phyloP scores from a whole-genome alignment of 2,888 invertebrate species.

The Clunio marinus region DNA sequence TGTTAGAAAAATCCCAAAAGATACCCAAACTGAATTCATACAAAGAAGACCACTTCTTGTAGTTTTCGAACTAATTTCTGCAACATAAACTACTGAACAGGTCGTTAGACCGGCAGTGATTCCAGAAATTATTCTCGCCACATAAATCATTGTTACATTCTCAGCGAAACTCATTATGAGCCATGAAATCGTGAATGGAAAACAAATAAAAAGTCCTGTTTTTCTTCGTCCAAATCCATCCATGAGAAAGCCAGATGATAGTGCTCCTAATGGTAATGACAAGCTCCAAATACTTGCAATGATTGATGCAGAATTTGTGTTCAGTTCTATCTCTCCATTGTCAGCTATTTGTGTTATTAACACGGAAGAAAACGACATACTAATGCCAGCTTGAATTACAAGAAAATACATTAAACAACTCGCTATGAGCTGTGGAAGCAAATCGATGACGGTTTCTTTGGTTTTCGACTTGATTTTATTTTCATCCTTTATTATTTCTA shows the following conservation, averaged over 20 bases:
- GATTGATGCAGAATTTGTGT: slow-evolving; percentile 45
- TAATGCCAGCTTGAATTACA: slow-evolving; percentile 57
- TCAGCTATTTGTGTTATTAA: slow-evolving; percentile 53
- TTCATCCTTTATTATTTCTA: too few relatives aligned
- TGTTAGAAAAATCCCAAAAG: slow-evolving; percentile 56
- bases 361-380: slow-evolving; percentile 58
- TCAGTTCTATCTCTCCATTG: slow-evolving; percentile 48
- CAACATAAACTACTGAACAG: slow-evolving; percentile 56
- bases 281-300: slow-evolving; percentile 57
- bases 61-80: slow-evolving; percentile 56
- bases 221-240: slow-evolving; percentile 56
- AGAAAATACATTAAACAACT: slow-evolving; percentile 41
- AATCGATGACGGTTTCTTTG: background rate
- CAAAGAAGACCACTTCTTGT: slow-evolving; percentile 56
- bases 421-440: slow-evolving; percentile 17
- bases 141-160: slow-evolving; percentile 52
- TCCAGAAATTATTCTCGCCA: slow-evolving; percentile 56
- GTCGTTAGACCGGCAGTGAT: slow-evolving; percentile 54
- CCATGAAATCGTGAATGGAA: slow-evolving; percentile 55
- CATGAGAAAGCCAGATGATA: slow-evolving; percentile 56
- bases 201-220: slow-evolving; percentile 49
- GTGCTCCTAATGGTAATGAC: slow-evolving; percentile 55
- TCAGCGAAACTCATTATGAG: slow-evolving; percentile 50
- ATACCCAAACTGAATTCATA: slow-evolving; percentile 57
- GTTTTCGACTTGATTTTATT: too few relatives aligned